These are phyloP conservation scores for Eueides isabella DNA, from an alignment of 1,140 invertebrate species.

Conservation along the genomic window DNA sequence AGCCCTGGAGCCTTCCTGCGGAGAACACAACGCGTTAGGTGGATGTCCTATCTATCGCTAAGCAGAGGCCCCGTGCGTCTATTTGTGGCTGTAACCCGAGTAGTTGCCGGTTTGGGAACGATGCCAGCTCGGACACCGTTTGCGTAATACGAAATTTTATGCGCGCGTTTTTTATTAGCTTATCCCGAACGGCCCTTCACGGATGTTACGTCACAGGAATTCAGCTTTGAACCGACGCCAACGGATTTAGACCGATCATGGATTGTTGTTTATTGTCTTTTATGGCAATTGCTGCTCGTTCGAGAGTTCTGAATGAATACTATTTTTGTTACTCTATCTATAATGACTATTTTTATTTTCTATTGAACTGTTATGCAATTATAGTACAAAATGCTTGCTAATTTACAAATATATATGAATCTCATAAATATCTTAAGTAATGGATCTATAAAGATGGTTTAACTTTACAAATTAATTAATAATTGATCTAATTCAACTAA, in stretches of 20 bases:
- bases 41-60: conserved; percentile 37
- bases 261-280: conserved; percentile 77
- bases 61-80: conserved; percentile 63
- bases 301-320: conserved; percentile 46
- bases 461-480: background rate
- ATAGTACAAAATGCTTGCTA: background rate
- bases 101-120: conserved; percentile 68
- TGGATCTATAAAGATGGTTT: background rate
- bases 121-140: conserved; percentile 69
- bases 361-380: background rate
- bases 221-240: conserved; percentile 68
- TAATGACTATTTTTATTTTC: conserved; percentile 16
- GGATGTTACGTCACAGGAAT: conserved; percentile 78
- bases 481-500: background rate
- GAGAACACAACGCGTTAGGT: conserved; percentile 67
- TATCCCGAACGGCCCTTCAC: conserved; percentile 69
- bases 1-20: conserved; percentile 90
- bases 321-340: conserved; percentile 11
- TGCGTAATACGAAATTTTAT: conserved; percentile 73
- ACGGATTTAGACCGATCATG: conserved; percentile 70
- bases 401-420: background rate
- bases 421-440: background rate
- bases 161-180: conserved; percentile 71
- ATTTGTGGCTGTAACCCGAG: conserved; percentile 80
- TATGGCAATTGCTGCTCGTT: conserved; percentile 74